A percentile compares a stretch with the other conserved stretches of the same genome.
These are phyloP conservation scores for Pelodiscus sinensis DNA, from an alignment of 2,113 vertebrate genomes.

Conservation along the genomic window DNA sequence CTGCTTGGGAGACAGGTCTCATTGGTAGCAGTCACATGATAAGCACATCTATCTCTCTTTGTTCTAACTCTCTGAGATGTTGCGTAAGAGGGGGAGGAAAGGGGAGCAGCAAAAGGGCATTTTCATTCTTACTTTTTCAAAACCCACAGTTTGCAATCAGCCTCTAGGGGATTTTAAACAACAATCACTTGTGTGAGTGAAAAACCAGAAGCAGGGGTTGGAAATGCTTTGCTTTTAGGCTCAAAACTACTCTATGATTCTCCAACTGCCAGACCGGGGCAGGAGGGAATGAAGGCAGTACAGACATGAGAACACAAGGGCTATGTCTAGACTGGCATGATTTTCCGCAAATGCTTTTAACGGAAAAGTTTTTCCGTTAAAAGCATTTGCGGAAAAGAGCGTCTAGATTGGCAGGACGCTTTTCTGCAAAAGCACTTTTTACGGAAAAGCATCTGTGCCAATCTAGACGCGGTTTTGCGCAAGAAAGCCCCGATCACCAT, in stretches of 20 bases:
- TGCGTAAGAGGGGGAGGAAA: background rate
- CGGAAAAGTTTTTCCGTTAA: no score
- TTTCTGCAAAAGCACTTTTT: no score
- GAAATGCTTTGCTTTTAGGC: background rate
- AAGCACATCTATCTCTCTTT: constrained; percentile 32
- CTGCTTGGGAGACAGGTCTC: background rate
- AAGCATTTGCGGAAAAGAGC: no score
- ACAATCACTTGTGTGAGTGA: background rate
- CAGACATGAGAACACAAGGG: background rate
- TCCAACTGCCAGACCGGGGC: background rate
- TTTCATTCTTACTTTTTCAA: background rate
- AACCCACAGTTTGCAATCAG: background rate
- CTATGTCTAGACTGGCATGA: no score
- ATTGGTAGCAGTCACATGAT: constrained; percentile 52
- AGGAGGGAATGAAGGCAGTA: background rate
- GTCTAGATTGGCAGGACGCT: no score
- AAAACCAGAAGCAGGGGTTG: background rate
- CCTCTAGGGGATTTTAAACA: background rate
- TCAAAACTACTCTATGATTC: background rate
- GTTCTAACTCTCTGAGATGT: background rate
- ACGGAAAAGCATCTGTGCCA: no score
- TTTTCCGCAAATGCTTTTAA: no score
- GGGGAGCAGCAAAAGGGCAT: background rate
- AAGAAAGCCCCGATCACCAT: no score
- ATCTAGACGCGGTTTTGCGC: no score